Percentiles rank a stretch among this genome's conserved stretches.
Conservation (phyloP, 2,888 invertebrate species). For the Eupithecia pulchellata region DNA sequence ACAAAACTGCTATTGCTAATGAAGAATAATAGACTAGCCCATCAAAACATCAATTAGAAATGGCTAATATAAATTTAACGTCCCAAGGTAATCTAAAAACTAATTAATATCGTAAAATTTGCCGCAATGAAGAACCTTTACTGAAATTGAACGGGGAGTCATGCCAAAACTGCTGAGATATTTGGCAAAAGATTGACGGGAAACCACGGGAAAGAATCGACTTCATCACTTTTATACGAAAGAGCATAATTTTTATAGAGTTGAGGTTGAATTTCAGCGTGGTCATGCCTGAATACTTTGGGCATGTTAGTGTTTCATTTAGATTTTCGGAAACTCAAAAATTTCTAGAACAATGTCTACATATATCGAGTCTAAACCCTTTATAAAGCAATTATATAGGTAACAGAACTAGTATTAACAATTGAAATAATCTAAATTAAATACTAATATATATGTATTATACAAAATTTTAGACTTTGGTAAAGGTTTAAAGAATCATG, state of each 20-base stretch:
- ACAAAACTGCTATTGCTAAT: conserved; percentile 21
- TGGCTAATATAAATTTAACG: conserved; percentile 30
- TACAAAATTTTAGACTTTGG: too few species aligned
- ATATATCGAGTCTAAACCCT: too few species aligned
- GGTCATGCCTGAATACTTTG: background rate
- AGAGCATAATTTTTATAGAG: conserved; percentile 4
- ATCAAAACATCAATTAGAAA: conserved; percentile 34
- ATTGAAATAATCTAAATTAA: too few species aligned
- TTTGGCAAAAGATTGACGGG: conserved; percentile 62
- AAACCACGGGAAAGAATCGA: conserved; percentile 42
- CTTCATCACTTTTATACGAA: conserved; percentile 15
- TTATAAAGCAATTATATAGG: too few species aligned
- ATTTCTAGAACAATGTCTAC: too few species aligned
- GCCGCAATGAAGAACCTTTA: conserved; percentile 45
- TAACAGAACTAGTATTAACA: too few species aligned
- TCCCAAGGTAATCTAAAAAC: conserved; percentile 34
- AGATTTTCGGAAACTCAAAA: too few species aligned
- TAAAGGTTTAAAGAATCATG: background rate
- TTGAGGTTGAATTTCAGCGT: background rate
- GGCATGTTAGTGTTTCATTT: background rate
- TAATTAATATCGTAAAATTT: conserved; percentile 40
- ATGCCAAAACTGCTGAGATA: conserved; percentile 59
- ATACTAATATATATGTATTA: too few species aligned
- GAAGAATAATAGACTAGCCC: conserved; percentile 30
- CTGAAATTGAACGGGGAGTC: conserved; percentile 48